Conservation (phyloP, 2,888 invertebrate genomes). For the Tenthredo amoena region DNA sequence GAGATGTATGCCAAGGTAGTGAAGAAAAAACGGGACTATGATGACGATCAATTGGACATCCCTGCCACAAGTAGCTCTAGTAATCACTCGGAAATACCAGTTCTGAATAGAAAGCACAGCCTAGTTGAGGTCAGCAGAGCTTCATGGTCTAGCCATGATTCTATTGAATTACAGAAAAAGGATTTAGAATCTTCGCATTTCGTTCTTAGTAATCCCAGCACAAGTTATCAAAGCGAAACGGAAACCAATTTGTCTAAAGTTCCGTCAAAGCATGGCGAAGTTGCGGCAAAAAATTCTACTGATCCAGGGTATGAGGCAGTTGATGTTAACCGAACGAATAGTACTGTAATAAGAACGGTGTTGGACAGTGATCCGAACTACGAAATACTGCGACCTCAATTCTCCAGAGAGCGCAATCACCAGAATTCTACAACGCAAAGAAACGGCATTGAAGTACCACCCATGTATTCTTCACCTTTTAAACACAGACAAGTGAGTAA, state of each 20-base stretch:
- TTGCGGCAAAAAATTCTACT: slow-evolving; percentile 61
- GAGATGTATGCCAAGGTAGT: slow-evolving; percentile 95
- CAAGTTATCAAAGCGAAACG: slow-evolving; percentile 64
- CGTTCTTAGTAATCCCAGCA: slow-evolving; percentile 42
- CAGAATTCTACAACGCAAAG: slow-evolving; percentile 52
- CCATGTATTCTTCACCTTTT: slow-evolving; percentile 69
- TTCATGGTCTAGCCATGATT: slow-evolving; percentile 74
- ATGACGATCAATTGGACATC: slow-evolving; percentile 72
- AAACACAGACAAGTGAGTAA: slow-evolving; percentile 74
- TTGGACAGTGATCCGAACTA: slow-evolving; percentile 89
- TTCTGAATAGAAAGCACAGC: slow-evolving; percentile 68
- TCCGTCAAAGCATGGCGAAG: slow-evolving; percentile 20
- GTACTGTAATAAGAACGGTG: slow-evolving; percentile 77
- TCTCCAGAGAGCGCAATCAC: slow-evolving; percentile 52
- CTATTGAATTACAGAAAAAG: slow-evolving; percentile 70
- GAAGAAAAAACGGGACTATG: slow-evolving; percentile 81
- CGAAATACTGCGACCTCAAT: slow-evolving; percentile 85
- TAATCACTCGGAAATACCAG: slow-evolving; percentile 57
- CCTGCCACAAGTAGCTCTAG: slow-evolving; percentile 73
- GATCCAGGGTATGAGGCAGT: slow-evolving; percentile 89
- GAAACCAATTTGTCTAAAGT: slow-evolving; percentile 59
- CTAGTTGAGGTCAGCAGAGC: slow-evolving; percentile 71
- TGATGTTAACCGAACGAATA: slow-evolving; percentile 61
- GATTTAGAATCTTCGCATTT: slow-evolving; percentile 63
- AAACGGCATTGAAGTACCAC: slow-evolving; percentile 67